Base-by-base conservation (phyloP, 1,140 invertebrate genomes). In the Leptinotarsa texana region DNA sequence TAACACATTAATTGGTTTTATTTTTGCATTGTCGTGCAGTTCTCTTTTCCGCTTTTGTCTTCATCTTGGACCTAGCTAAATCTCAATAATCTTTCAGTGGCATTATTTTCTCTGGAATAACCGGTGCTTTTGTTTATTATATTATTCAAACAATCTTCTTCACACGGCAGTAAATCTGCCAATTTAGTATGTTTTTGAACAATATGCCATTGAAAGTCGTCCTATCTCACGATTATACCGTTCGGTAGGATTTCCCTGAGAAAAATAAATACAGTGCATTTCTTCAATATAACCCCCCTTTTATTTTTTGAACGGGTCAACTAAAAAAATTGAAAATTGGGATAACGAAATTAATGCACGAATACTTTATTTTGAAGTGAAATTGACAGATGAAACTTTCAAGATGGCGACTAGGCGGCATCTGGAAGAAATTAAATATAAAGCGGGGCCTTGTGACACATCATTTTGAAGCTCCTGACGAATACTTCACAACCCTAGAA, bases 211-310 rank as follows among this genome's bases (percentile, higher is more conserved):
- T 8, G 72, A 33, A 5, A 74, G 27, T 27, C 68, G 18, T 2
- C 73, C 73, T 13, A 74, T 73, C 33, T 74, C 73, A 11, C 68
- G 15, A 18, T 69, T 74, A 13, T n/a, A 33, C 22, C 73, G 13
- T 71, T 74, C 68, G 0, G 48, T 71, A 15, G 8, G n/a, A 62
- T 74, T 73, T 18, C 68, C 67, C 17, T 49, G 24, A 11, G 73
- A 68, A 47, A 49, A 71, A 74, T 71, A 74, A 8, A 63, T 6
- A 4, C 21, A 21, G 21, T 21, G 21, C 21, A 21, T 21, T 21
- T 21, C 21, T 21, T 21, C 21, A 21, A 21, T 21, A 21, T 21
- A 21, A 21, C 21, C 21, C 21, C 21, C 21, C 21, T 21, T 21
- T 21, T 21, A 21, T 21, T 21, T 21, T 21, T 21, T 21, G 21